Percentiles rank a stretch among this genome's conserved stretches.
Conservation (phyloP, 2,797 vertebrate species). For the Danionella dracula region DNA sequence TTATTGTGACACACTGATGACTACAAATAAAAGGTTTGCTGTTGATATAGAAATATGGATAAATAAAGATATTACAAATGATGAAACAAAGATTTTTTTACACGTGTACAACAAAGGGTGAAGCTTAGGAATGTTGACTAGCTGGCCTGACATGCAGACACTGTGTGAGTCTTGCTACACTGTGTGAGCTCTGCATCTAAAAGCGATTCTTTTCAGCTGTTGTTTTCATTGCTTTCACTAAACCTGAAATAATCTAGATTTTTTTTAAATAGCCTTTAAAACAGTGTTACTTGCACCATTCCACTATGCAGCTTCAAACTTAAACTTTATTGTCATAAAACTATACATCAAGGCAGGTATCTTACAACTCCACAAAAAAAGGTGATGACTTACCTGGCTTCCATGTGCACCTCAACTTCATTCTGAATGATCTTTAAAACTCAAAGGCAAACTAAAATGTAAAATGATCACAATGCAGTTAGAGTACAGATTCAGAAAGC, state of each 20-base stretch:
- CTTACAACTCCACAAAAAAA: not conserved
- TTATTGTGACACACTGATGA: no score
- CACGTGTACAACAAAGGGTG: not conserved
- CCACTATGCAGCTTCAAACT: no score
- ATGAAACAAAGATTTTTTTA: not conserved
- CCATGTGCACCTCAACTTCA: constrained; percentile 14
- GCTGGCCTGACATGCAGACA: constrained; percentile 21
- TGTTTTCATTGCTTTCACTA: not conserved
- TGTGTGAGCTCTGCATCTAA: not conserved
- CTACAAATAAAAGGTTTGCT: no score
- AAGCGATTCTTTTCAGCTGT: no score
- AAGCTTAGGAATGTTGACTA: constrained; percentile 43
- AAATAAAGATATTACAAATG: not conserved
- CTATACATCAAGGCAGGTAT: not conserved
- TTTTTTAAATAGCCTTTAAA: not conserved
- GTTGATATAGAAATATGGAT: not conserved
- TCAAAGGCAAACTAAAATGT: not conserved
- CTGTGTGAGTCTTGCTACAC: not conserved
- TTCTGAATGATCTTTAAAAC: not conserved
- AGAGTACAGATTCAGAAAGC: not conserved
- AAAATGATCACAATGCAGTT: no score
- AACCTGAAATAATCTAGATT: not conserved
- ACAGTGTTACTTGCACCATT: no score
- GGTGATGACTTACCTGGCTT: constrained; percentile 24
- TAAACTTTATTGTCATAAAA: no score